These are phyloP conservation scores for Odontamblyopus lacepedii DNA, from an alignment of 2,797 vertebrate species.

Conservation along the genomic window DNA sequence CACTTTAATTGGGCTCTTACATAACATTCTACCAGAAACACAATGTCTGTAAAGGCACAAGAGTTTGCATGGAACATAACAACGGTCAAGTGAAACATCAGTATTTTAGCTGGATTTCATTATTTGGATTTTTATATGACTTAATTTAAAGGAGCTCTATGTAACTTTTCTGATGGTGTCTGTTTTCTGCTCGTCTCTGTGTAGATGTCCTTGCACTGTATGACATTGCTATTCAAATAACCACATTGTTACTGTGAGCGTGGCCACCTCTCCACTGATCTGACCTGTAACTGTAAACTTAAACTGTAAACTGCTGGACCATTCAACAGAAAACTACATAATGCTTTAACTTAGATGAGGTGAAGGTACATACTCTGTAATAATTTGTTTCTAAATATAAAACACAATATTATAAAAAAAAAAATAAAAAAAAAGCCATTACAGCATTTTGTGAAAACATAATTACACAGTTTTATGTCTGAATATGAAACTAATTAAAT, in stretches of 20 bases:
- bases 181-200: no score
- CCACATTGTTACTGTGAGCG: no score
- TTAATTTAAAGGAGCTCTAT: no score
- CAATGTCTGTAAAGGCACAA: conserved; percentile 31
- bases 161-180: no score
- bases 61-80: conserved; percentile 36
- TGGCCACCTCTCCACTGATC: no score
- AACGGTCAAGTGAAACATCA: conserved; percentile 2
- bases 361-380: neutral
- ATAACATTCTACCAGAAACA: conserved; percentile 26
- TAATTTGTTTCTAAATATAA: neutral
- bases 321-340: no score
- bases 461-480: neutral
- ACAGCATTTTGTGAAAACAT: neutral
- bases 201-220: no score
- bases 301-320: no score
- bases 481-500: neutral
- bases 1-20: conserved; percentile 45
- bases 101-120: neutral
- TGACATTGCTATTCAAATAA: no score
- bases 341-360: neutral
- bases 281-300: no score
- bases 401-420: neutral
- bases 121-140: no score
- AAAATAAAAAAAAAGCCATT: neutral